Percentiles rank a stretch among this genome's conserved stretches.
These are phyloP conservation scores for Cepaea hortensis DNA, from an alignment of 2,888 invertebrate species.

Conservation along the genomic window DNA sequence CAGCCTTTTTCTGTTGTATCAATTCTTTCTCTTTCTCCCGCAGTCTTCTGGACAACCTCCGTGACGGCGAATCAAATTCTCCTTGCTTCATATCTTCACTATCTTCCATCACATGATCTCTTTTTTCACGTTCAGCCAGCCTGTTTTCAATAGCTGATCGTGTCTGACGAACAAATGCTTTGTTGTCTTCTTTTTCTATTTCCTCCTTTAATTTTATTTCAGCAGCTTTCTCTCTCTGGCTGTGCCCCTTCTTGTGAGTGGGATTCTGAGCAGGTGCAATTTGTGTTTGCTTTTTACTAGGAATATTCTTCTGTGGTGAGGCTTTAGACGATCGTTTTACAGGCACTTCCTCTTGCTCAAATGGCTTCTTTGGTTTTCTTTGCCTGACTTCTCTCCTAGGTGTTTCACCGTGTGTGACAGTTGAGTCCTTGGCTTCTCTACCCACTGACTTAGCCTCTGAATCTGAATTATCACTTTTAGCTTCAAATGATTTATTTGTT, in stretches of 20 bases:
- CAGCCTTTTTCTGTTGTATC: not conserved
- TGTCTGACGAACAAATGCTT: not conserved
- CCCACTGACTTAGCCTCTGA: not conserved
- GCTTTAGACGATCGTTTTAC: constrained; percentile 8
- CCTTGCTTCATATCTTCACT: not conserved
- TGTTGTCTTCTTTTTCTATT: constrained; percentile 7
- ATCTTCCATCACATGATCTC: not conserved
- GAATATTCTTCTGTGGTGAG: not conserved
- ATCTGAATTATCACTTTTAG: not conserved
- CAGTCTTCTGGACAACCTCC: constrained; percentile 32
- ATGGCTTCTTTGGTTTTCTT: constrained; percentile 45
- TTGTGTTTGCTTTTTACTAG: constrained; percentile 9
- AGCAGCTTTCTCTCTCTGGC: not conserved
- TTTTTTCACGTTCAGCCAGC: not conserved
- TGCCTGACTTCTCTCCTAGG: constrained; percentile 37
- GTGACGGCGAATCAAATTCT: not conserved
- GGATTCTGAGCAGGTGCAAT: not conserved
- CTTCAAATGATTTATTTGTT: not conserved
- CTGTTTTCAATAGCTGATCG: not conserved
- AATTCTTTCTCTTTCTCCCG: constrained; percentile 38
- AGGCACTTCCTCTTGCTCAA: constrained; percentile 42
- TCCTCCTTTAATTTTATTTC: not conserved
- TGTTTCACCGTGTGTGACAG: not conserved
- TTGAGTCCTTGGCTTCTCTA: not conserved
- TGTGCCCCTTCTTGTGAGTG: not conserved